phyloP scores from a whole-genome alignment of 2,797 vertebrate genomes.

The Enteromius fasciolatus region DNA sequence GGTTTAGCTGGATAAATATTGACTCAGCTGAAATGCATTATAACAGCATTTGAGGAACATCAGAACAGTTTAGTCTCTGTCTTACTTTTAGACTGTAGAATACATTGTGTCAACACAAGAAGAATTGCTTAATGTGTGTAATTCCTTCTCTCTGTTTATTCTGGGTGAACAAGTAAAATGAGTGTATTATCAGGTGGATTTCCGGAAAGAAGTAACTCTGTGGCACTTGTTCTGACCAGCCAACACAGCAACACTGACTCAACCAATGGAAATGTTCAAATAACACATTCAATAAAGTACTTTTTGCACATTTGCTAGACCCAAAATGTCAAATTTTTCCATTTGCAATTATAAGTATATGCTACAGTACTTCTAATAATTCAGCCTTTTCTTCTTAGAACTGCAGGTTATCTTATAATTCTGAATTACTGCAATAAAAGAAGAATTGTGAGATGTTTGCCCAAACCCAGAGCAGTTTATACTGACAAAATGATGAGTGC shows the following conservation, averaged over 20 bases:
- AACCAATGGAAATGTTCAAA: not conserved
- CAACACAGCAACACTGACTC: not conserved
- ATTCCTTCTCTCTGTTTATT: not conserved
- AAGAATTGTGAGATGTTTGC: not conserved
- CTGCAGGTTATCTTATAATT: not conserved
- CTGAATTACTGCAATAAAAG: not conserved
- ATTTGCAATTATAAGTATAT: not conserved
- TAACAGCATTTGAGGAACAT: not conserved
- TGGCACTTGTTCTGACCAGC: not conserved
- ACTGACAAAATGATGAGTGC: not conserved
- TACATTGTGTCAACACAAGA: not conserved
- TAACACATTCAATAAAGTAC: not conserved
- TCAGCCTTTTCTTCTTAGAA: not conserved
- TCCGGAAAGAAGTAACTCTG: not conserved
- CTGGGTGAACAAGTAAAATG: not conserved
- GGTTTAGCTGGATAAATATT: conserved; percentile 33
- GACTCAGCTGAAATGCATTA: conserved; percentile 33
- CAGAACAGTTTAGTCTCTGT: conserved; percentile 2
- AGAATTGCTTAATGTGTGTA: not conserved
- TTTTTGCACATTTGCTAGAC: not conserved
- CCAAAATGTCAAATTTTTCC: not conserved
- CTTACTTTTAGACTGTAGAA: not conserved
- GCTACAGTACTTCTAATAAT: not conserved
- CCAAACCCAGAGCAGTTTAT: not conserved
- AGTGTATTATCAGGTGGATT: not conserved